Conservation (phyloP, 2,888 invertebrate genomes). For the Nyleta sp. region DNA sequence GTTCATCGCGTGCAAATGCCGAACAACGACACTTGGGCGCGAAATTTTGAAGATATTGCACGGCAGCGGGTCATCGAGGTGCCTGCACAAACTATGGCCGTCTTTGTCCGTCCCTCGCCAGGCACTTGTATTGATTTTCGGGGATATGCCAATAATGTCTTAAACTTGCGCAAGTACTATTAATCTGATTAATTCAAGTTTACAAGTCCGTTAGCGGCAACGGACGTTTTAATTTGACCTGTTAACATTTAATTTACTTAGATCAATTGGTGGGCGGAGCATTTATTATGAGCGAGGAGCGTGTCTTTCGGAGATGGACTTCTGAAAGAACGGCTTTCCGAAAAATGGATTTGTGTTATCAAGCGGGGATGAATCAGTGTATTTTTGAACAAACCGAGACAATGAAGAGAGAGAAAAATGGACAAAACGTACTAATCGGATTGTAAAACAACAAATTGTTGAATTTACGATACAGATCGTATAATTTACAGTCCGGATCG, state of each 20-base stretch:
- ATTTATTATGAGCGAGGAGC: constrained; percentile 9
- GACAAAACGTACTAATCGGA: too few species aligned
- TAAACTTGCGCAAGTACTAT: constrained; percentile 35
- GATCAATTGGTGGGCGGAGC: constrained; percentile 11
- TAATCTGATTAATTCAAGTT: constrained; percentile 44
- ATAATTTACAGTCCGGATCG: too few species aligned
- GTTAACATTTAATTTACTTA: constrained; percentile 33
- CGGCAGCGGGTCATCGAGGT: constrained; percentile 28
- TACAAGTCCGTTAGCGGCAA: constrained; percentile 4
- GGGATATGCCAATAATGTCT: constrained; percentile 26
- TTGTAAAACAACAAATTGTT: too few species aligned
- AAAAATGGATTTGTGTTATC: constrained; percentile 4
- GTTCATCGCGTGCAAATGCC: too few species aligned
- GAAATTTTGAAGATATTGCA: constrained; percentile 29
- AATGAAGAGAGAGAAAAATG: too few species aligned
- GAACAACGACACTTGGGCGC: too few species aligned
- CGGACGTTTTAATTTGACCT: constrained; percentile 17
- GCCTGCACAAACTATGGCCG: too few species aligned
- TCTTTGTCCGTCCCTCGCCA: not conserved
- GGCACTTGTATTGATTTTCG: constrained; percentile 45
- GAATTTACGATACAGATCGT: too few species aligned
- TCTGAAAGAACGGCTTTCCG: not conserved
- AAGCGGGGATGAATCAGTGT: too few species aligned
- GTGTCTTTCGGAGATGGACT: not conserved
- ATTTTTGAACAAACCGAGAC: too few species aligned